Base-by-base conservation (phyloP, 2,888 invertebrate species). In the Heteropelma amictum region DNA sequence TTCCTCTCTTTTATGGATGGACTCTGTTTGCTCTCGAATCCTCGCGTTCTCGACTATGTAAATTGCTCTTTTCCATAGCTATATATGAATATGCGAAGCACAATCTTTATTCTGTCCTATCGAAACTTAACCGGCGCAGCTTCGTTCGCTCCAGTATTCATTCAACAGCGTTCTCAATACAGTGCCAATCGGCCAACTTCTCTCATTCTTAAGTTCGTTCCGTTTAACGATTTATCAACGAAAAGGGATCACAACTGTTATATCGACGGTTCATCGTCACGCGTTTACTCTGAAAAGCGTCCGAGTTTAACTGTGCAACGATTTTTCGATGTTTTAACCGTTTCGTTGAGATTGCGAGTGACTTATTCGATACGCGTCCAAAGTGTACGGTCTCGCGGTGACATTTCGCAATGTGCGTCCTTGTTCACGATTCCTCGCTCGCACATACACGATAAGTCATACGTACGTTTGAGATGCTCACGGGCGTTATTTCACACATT, bases 101-200 rank as follows among this genome's bases (percentile, higher is more conserved):
- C 68, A 49, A 71, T 56, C 21, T 47, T 17, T 45, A 17, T 21
- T 30, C 61, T 33, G 54, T 10, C 56, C 56, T 49, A 71, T 71
- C 61, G 75, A 68, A 56, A 70, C 75, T 70, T 70, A 67, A 75
- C 61, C 67, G 61, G 67, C 42, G 38, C 30, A 49, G 54, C 21
- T 42, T 56, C 58, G 47, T 38, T 49, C 67, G 40, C 28, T 58
- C 21, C 75, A 35, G 51, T 71, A 67, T 61, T 26, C 54, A 51
- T 71, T 67, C 40, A 35, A 21, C 63, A 51, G 54, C 45, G 56
- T 68, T 14, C 40, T 14, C 68, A 40, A 60, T 35, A 33, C 17
- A 51, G 42, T 28, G 54, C 54, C 30, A 38, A 64, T 63, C 63
- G 23, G 28, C 21, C 42, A 53, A 21, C 42, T 42, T 38, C 21